These are phyloP conservation scores for Synanthedon andrenaeformis DNA, from an alignment of 2,888 invertebrate species.

Conservation along the genomic window DNA sequence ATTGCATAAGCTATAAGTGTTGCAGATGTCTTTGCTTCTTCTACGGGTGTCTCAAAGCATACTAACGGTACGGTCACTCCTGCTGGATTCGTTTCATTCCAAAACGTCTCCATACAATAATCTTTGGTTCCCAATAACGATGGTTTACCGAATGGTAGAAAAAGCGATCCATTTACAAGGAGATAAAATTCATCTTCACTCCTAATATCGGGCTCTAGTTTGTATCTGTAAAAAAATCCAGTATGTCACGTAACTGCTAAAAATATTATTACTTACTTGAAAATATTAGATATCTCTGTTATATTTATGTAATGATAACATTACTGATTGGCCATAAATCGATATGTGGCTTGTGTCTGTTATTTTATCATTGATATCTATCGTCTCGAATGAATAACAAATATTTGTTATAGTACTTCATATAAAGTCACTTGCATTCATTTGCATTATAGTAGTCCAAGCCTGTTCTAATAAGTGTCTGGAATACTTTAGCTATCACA, in stretches of 20 bases:
- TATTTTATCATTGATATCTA: too few species aligned
- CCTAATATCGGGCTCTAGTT: slow-evolving; percentile 57
- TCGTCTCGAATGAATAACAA: too few species aligned
- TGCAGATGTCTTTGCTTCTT: slow-evolving; percentile 41
- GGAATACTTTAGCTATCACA: too few species aligned
- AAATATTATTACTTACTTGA: not conserved
- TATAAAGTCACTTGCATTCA: too few species aligned
- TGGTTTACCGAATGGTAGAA: slow-evolving; percentile 56
- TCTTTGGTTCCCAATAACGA: slow-evolving; percentile 60
- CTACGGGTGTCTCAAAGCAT: slow-evolving; percentile 52
- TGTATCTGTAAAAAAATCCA: slow-evolving; percentile 52
- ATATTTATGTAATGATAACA: too few species aligned
- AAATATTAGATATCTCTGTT: too few species aligned
- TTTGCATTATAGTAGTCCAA: too few species aligned
- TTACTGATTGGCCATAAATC: too few species aligned
- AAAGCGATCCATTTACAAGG: slow-evolving; percentile 70
- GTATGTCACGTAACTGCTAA: not conserved
- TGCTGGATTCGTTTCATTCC: slow-evolving; percentile 48
- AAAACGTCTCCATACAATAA: slow-evolving; percentile 73
- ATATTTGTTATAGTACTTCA: too few species aligned
- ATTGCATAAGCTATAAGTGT: slow-evolving; percentile 50
- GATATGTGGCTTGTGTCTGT: too few species aligned
- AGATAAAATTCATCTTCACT: slow-evolving; percentile 69
- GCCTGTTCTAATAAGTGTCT: too few species aligned
- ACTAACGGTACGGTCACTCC: slow-evolving; percentile 65